Conservation (phyloP, 1,140 invertebrate species). For the Bursaphelenchus mucronatus region DNA sequence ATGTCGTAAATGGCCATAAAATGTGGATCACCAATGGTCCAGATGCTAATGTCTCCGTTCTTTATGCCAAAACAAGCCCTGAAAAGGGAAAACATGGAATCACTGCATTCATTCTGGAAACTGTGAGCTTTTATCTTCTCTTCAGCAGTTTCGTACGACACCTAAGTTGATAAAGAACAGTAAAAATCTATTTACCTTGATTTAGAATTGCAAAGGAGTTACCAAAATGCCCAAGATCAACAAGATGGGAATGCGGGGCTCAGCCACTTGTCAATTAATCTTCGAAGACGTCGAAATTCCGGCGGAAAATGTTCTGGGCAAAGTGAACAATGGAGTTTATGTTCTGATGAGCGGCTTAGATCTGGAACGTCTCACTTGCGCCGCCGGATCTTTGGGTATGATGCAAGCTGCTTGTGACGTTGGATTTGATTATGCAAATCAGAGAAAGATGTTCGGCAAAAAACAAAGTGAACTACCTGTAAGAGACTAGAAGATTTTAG, state of each 20-base stretch:
- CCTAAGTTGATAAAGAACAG: no score
- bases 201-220: constrained; percentile 75
- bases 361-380: constrained; percentile 78
- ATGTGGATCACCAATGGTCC: constrained; percentile 98
- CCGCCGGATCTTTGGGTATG: constrained; percentile 80
- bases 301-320: constrained; percentile 75
- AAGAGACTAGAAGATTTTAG: constrained; percentile 78
- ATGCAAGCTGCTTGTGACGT: constrained; percentile 88
- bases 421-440: constrained; percentile 87
- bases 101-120: constrained; percentile 86
- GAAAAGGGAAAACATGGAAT: constrained; percentile 78
- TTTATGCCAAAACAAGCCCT: constrained; percentile 85
- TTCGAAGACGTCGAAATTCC: constrained; percentile 88
- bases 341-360: constrained; percentile 91
- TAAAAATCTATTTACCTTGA: neutral
- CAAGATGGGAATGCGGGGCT: constrained; percentile 93
- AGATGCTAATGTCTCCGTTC: constrained; percentile 84
- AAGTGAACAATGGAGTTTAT: constrained; percentile 82
- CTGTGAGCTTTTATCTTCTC: constrained; percentile 60
- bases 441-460: constrained; percentile 80
- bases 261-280: constrained; percentile 84
- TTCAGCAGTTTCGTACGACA: neutral
- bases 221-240: constrained; percentile 80
- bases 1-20: constrained; percentile 88
- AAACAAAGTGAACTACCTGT: constrained; percentile 78